These are phyloP conservation scores for Saccostrea echinata DNA, from an alignment of 1,140 invertebrate species.

Conservation along the genomic window DNA sequence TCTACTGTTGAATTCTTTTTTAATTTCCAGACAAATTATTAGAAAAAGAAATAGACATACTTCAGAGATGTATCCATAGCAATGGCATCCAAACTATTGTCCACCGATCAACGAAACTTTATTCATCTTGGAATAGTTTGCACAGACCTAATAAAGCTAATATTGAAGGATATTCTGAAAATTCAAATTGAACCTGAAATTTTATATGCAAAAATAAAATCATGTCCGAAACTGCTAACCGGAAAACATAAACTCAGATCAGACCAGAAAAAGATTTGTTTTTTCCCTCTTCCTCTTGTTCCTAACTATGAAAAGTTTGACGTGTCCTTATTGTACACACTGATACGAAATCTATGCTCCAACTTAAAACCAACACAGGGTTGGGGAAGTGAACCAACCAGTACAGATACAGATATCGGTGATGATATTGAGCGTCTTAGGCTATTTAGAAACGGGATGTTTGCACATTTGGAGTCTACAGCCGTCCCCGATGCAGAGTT, in stretches of 20 bases:
- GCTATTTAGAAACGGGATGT: neutral
- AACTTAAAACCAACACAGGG: neutral
- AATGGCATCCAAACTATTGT: neutral
- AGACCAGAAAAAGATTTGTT: neutral
- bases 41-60: too few relatives aligned
- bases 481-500: neutral
- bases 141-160: neutral
- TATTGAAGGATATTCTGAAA: neutral
- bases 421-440: slow-evolving; percentile 11
- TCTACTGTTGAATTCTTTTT: too few relatives aligned
- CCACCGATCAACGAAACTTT: neutral
- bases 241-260: neutral
- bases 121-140: neutral
- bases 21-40: too few relatives aligned
- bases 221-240: neutral
- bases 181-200: neutral
- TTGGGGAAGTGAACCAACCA: neutral
- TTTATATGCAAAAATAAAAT: neutral
- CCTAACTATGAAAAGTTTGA: neutral
- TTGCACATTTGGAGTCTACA: neutral
- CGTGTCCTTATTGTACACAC: neutral
- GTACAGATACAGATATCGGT: neutral
- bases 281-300: neutral
- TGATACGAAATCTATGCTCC: neutral
- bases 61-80: neutral